Evolutionary conservation across 2,113 vertebrate species (phyloP).

Genomic region (Piprites chloris): DNA sequence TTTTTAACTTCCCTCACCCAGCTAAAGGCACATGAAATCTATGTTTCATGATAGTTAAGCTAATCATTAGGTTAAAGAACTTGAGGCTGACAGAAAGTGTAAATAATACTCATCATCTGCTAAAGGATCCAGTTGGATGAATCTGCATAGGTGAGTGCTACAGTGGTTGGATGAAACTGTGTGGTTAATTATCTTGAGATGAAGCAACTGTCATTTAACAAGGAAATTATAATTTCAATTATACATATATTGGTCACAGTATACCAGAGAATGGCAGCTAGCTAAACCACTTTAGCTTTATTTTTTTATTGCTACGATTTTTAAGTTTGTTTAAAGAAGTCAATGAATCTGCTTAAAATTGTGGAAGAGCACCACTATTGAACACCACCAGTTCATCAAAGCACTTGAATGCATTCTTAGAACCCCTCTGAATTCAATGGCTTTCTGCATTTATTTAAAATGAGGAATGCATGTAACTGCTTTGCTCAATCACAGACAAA

Average conservation of each 20-base stretch:
- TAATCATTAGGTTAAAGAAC: slow-evolving; percentile 43
- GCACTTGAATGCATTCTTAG: neutral
- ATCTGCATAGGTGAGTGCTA: slow-evolving; percentile 49
- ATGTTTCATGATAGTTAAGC: neutral
- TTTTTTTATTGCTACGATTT: neutral
- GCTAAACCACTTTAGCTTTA: neutral
- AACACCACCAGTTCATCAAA: neutral
- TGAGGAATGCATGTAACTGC: neutral
- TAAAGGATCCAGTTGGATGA: slow-evolving; percentile 46
- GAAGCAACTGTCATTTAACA: slow-evolving; percentile 61
- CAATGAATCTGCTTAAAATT: slow-evolving; percentile 32
- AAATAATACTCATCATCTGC: slow-evolving; percentile 61
- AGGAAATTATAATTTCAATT: slow-evolving; percentile 57
- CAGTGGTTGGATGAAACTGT: slow-evolving; percentile 40
- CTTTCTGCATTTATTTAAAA: neutral
- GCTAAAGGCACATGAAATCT: neutral
- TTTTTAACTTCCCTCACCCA: neutral
- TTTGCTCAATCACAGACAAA: neutral
- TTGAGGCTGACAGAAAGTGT: slow-evolving; percentile 48
- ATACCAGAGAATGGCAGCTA: slow-evolving; percentile 3
- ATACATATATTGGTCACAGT: too few species aligned
- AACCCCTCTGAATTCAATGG: neutral
- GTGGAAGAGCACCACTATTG: neutral
- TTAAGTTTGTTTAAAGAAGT: slow-evolving; percentile 22
- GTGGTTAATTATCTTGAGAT: slow-evolving; percentile 52